Evolutionary conservation across 2,888 invertebrate genomes (phyloP), one percentile per base, ranked within the genome.

Genomic region (Brenthis daphne): DNA sequence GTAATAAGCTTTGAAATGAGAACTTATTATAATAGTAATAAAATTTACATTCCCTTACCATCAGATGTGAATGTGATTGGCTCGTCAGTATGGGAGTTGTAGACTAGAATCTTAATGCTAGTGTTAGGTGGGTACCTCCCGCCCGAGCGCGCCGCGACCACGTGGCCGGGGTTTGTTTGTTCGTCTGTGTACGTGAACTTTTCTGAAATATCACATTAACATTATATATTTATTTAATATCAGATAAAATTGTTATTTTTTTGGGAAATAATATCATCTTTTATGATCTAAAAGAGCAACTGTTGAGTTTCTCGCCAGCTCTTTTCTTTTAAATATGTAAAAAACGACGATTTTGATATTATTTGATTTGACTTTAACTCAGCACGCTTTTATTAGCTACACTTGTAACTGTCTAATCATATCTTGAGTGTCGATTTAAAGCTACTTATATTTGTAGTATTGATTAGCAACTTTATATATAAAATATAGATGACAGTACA

Each of bases 21-120:
- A 47, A 1, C 16, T 56, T 33, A 57, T 6, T 29, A n/a, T 2
- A 51, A 55, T 63, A 65, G 8, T 33, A 51, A 65, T 14, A 50
- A 47, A 20, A 3, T 53, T 14, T 13, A 55, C 13, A 14, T 43
- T 54, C 50, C 5, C 93, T 93, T 90, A 98, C 98, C 97, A 89
- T 98, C 98, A 82, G 98, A 98, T 51, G 98, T 98, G 86, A 99
- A 99, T 13, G 95, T 95, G 77, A 98, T 95, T 8, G 98, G 97
- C 85, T 94, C 93, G 69, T 93, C 88, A 20, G 88, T 83, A 70
- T 94, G 93, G 12, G 94, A 93, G 79, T 94, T 93, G 67, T 93
- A 95, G 71, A 99, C 97, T 79, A 97, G 94, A 75, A 99, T 93
- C 90, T 98, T 98, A 77, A 99, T 96, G 85, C 98, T 98, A 63